Percentiles rank a stretch among this genome's conserved stretches.
Evolutionary conservation across 2,888 invertebrate species (phyloP).

Genomic region (Spicauda simplicius): DNA sequence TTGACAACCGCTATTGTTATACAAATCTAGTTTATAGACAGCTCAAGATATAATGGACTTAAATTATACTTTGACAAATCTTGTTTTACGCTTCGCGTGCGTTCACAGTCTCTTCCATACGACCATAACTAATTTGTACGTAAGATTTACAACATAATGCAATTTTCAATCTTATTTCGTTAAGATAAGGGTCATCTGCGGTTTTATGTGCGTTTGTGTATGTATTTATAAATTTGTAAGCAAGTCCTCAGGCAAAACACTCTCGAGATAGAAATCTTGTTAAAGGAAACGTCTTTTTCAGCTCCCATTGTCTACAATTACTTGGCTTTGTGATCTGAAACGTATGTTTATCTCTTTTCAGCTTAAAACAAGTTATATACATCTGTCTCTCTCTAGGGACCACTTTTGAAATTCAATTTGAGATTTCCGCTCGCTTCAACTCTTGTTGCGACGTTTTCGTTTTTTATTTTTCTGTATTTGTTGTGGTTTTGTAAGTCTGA

Average conservation of each 20-base stretch:
- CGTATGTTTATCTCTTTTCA: slow-evolving; percentile 54
- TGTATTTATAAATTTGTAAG: slow-evolving; percentile 47
- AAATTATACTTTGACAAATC: slow-evolving; percentile 79
- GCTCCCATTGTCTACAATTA: slow-evolving; percentile 82
- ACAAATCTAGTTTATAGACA: slow-evolving; percentile 28
- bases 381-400: slow-evolving; percentile 52
- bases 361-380: slow-evolving; percentile 43
- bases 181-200: slow-evolving; percentile 35
- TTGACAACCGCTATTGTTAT: slow-evolving; percentile 5
- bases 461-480: slow-evolving; percentile 50
- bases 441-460: slow-evolving; percentile 58
- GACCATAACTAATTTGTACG: slow-evolving; percentile 48
- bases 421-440: slow-evolving; percentile 63
- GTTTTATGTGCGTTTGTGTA: not conserved
- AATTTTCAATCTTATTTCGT: slow-evolving; percentile 40
- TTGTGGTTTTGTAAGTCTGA: slow-evolving; percentile 13
- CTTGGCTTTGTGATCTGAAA: slow-evolving; percentile 73
- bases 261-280: slow-evolving; percentile 80
- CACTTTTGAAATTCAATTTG: slow-evolving; percentile 71
- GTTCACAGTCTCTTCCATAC: slow-evolving; percentile 73
- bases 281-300: slow-evolving; percentile 84
- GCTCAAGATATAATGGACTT: slow-evolving; percentile 56
- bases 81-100: slow-evolving; percentile 78
- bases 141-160: not conserved
- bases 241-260: slow-evolving; percentile 74